A percentile compares a stretch with the other conserved stretches of the same genome.
phyloP scores from a whole-genome alignment of 2,113 vertebrate species.

The Triplophysa tibetana region DNA sequence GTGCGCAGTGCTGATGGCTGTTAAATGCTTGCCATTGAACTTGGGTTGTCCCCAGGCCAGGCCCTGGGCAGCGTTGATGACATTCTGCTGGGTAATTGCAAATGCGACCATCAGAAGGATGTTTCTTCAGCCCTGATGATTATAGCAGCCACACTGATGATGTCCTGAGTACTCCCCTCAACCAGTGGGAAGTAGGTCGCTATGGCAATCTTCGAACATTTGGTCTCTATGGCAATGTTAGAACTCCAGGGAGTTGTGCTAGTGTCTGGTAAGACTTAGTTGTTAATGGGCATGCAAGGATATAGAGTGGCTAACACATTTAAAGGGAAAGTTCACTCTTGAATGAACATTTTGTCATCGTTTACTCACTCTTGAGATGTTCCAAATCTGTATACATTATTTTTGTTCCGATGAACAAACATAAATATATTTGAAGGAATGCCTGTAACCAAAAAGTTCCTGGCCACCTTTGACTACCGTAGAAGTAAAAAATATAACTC shows the following conservation, averaged over 20 bases:
- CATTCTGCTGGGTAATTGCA: constrained; percentile 50
- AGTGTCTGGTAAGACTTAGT: neutral
- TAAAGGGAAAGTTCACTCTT: no score
- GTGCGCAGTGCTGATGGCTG: constrained; percentile 48
- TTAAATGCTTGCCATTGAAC: constrained; percentile 53
- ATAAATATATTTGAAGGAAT: no score
- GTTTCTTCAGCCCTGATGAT: constrained; percentile 43
- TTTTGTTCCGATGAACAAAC: no score
- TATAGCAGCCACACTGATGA: constrained; percentile 42
- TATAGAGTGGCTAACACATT: neutral
- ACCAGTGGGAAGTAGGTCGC: constrained; percentile 40
- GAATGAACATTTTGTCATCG: no score
- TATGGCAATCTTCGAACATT: constrained; percentile 15
- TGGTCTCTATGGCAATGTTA: constrained; percentile 33
- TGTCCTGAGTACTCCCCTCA: constrained; percentile 37
- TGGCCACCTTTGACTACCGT: no score
- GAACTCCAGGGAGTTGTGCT: constrained; percentile 2
- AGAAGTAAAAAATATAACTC: no score
- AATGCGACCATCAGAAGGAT: constrained; percentile 49
- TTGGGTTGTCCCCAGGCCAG: constrained; percentile 50
- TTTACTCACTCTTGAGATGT: no score
- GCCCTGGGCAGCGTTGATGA: constrained; percentile 44
- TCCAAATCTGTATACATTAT: no score
- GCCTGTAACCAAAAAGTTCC: no score
- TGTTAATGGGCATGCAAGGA: neutral